Base-by-base conservation (phyloP, 2,888 invertebrate genomes). In the Tetranychus truncatus region DNA sequence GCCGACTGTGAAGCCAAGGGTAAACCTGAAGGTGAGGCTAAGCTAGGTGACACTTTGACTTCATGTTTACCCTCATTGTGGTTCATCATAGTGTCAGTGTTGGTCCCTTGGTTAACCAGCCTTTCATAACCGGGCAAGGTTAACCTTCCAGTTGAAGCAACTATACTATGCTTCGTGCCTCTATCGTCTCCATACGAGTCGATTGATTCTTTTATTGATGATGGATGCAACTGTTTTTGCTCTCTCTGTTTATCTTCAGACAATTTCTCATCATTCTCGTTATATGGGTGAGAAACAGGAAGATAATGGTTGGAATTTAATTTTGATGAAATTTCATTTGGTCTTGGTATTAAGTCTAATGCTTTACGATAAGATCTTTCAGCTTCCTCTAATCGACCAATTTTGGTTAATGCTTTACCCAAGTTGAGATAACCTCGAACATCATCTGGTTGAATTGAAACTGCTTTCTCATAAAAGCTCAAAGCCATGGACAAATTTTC, bases 361-460 rank as follows among this genome's bases (percentile, higher is more conserved):
- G 75, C 76, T 21, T 72, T 20, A 55, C 72, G 81, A 78, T 82
- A 83, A 6, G 82, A 81, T 71, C 76, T 76, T 78, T 83, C 83
- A 6, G 83, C 82, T 46, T 81, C 81, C 7, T 76, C 75, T 66
- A 78, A 80, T 76, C 77, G 78, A 76, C 82, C 79, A 74, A 83
- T 76, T 21, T 80, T 81, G 66, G 81, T 81, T 75, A 80, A 81
- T 7, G 82, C 81, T 34, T 83, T 79, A 8, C 83, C 83, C 6
- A 83, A 82, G 79, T 84, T 84, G 73, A 83, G 81, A 77, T 83
- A 83, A 34, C 83, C 83, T 18, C 83, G 82, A 18, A 83, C 82
- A 78, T 84, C 83, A 79, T 82, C 82, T 24, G 82, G 83, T 77
- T 83, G 83, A 2, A 83, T 81, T n/a, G 65, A 24, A 71, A 77